Conservation (phyloP, 2,888 invertebrate genomes). For the Halictus quadricinctus region DNA sequence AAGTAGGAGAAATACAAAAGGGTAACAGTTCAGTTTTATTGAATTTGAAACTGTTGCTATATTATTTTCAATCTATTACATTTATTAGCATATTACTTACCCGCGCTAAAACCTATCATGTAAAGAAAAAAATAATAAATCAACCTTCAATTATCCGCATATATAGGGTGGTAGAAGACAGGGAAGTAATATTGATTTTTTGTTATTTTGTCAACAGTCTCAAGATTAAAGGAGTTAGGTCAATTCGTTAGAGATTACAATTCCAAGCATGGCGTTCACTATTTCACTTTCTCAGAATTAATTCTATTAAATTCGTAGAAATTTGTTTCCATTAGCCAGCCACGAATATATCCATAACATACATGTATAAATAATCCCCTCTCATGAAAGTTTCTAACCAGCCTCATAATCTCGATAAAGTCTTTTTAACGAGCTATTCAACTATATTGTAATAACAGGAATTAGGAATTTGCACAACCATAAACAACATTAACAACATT, state of each 20-base stretch:
- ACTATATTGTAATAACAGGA: constrained; percentile 19
- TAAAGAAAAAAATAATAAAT: not conserved
- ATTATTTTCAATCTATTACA: not conserved
- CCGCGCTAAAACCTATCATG: too few species aligned
- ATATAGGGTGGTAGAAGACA: too few species aligned
- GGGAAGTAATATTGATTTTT: too few species aligned
- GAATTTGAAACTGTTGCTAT: not conserved
- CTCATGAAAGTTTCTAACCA: constrained; percentile 36
- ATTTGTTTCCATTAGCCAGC: constrained; percentile 7
- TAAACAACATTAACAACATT: constrained; percentile 47
- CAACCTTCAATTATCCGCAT: not conserved
- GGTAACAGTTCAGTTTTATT: too few species aligned
- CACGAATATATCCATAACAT: not conserved
- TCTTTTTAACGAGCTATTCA: constrained; percentile 32
- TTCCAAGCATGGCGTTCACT: not conserved
- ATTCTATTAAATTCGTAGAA: not conserved
- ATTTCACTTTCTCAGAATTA: not conserved
- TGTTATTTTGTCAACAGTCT: not conserved
- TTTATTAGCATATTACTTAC: too few species aligned
- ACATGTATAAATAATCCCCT: not conserved
- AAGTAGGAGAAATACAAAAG: too few species aligned
- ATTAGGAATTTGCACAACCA: constrained; percentile 19
- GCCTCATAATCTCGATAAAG: constrained; percentile 41
- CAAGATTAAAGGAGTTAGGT: not conserved
- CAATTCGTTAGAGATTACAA: not conserved